These are phyloP conservation scores for Bombycilla garrulus DNA, from an alignment of 2,113 vertebrate species.

Conservation along the genomic window DNA sequence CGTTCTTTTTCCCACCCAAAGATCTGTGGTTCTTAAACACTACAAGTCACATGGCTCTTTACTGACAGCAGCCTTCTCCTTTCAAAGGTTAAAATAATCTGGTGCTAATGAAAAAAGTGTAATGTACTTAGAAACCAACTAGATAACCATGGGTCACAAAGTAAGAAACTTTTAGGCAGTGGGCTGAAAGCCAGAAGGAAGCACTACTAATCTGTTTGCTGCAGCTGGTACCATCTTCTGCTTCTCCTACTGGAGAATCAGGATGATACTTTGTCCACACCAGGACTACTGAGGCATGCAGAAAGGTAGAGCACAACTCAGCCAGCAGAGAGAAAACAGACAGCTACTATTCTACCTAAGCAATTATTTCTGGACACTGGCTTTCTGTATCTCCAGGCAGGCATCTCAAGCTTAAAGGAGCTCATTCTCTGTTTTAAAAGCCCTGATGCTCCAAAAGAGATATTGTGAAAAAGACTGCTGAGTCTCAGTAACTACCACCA, in stretches of 20 bases:
- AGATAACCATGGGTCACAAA: neutral
- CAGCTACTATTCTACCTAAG: neutral
- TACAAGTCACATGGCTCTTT: neutral
- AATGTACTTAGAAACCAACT: neutral
- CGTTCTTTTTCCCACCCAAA: neutral
- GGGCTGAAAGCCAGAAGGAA: neutral
- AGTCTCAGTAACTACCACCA: neutral
- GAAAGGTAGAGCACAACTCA: neutral
- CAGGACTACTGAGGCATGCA: neutral
- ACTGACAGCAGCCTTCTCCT: neutral
- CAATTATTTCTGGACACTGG: neutral
- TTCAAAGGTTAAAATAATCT: neutral
- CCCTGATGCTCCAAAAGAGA: neutral
- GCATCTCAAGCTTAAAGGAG: neutral
- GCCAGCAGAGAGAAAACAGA: neutral
- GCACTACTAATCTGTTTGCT: neutral
- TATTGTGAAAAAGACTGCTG: neutral
- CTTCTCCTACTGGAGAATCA: neutral
- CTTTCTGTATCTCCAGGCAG: neutral
- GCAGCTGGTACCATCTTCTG: neutral
- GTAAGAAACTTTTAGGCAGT: neutral
- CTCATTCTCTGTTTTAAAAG: neutral
- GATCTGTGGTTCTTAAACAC: neutral
- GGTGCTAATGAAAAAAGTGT: neutral
- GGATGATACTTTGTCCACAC: fast-evolving